Base-by-base conservation (phyloP, 2,888 invertebrate genomes). In the Stenurella melanura region DNA sequence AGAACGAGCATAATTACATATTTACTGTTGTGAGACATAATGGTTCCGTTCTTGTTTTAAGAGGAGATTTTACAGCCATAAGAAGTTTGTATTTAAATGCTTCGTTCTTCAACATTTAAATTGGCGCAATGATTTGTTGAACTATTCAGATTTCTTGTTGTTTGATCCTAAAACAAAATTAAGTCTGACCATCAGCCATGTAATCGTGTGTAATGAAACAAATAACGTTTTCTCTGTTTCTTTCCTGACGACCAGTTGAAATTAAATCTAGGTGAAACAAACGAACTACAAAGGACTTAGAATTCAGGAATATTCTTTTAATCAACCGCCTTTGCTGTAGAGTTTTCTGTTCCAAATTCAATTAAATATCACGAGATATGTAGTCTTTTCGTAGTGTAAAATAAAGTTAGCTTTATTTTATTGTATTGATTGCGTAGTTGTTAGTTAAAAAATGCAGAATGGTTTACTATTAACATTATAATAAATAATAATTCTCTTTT, bases 201-300 rank as follows among this genome's bases (percentile, higher is more conserved):
- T 50, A 67, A 67, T 67, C 67, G 50, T 56, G 67, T 67, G 67
- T 67, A 67, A 67, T 56, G 54, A 56, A 67, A 67, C 26, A 54
- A 56, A 17, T 26, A 67, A 9, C 54, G n/a, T 26, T 70, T 19
- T 38, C 26, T 60, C 21, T 70, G 5, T 21, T 57, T 11, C 12
- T 60, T 60, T 21, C 38, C 15, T 42, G 12, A 60, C n/a, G 54
- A 21, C 60, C 50, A 19, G 30, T 70, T 60, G 70, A 61, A 70
- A 70, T 70, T 58, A 42, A 70, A 70, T 60, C 38, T 60, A 60
- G 42, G 70, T 60, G 42, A 67, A 70, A 56, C 42, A 61, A 60
- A 42, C 60, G 5, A 21, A 70, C 21, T 70, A 70, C 60, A 70
- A 70, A 60, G 50, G 42, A 60, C 18, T 38, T 60, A 21, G 19